Evolutionary conservation across 2,113 vertebrate species (phyloP).

Genomic region (Martes martes): DNA sequence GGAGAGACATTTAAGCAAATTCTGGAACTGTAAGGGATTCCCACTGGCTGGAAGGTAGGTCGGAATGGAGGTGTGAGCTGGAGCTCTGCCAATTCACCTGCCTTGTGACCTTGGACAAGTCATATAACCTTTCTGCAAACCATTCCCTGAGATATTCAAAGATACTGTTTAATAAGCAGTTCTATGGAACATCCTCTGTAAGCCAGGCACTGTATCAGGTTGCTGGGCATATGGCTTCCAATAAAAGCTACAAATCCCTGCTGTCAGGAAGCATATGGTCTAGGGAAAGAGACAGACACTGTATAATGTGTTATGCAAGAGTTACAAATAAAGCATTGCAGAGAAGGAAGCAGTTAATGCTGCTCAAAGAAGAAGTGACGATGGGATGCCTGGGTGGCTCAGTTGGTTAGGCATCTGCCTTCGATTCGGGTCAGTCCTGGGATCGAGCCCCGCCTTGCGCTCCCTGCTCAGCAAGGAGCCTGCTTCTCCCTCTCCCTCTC

Average conservation of each 20-base stretch:
- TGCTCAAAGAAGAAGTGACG: not conserved
- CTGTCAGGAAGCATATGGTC: not conserved
- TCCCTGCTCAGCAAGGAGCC: too few species aligned
- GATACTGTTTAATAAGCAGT: not conserved
- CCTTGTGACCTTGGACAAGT: not conserved
- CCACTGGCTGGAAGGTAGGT: not conserved
- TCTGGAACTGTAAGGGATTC: not conserved
- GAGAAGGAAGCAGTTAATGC: not conserved
- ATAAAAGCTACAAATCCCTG: not conserved
- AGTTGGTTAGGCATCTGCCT: too few species aligned
- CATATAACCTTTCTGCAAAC: not conserved
- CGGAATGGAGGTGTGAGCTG: not conserved
- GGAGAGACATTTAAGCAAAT: not conserved
- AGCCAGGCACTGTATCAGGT: not conserved
- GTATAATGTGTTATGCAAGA: not conserved
- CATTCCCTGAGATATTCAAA: not conserved
- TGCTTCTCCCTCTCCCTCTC: too few species aligned
- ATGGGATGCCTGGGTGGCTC: too few species aligned
- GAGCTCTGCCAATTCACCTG: not conserved
- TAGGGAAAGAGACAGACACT: not conserved
- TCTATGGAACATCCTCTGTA: not conserved
- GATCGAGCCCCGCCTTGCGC: rapidly evolving
- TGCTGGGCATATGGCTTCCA: not conserved
- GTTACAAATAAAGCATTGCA: not conserved
- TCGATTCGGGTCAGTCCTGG: too few species aligned